Evolutionary conservation across 2,888 invertebrate genomes (phyloP).

Genomic region (Drosophila recens): DNA sequence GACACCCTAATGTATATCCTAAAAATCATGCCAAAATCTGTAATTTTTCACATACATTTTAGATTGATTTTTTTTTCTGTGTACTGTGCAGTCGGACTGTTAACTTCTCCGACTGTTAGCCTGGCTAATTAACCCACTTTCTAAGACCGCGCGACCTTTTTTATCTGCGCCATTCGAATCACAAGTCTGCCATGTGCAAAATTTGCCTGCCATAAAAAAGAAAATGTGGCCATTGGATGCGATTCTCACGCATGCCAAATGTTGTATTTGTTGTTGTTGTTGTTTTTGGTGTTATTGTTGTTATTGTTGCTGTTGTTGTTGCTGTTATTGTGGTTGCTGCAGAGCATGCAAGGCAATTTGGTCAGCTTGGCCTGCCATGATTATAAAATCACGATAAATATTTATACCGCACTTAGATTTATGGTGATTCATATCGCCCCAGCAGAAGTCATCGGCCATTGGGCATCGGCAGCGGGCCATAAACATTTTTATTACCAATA

Average conservation of each 20-base stretch:
- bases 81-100: conserved; percentile 10
- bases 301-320: conserved; percentile 9
- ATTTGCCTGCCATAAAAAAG: conserved; percentile 65
- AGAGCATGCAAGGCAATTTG: conserved; percentile 48
- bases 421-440: conserved; percentile 71
- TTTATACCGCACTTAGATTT: conserved; percentile 76
- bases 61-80: not conserved
- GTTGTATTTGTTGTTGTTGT: conserved; percentile 1
- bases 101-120: conserved; percentile 6
- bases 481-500: conserved; percentile 77
- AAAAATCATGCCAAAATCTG: too few relatives aligned
- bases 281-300: conserved; percentile 4
- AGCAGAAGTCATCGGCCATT: conserved; percentile 67
- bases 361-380: conserved; percentile 48
- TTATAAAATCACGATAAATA: conserved; percentile 78
- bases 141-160: conserved; percentile 65
- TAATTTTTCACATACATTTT: not conserved
- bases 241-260: conserved; percentile 72
- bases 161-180: conserved; percentile 65
- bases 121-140: conserved; percentile 75
- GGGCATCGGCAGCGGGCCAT: conserved; percentile 39
- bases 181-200: conserved; percentile 46
- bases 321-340: conserved; percentile 6
- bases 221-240: conserved; percentile 49
- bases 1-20: too few relatives aligned